Evolutionary conservation across 2,113 vertebrate genomes (phyloP).

Genomic region (Eulemur rufifrons): DNA sequence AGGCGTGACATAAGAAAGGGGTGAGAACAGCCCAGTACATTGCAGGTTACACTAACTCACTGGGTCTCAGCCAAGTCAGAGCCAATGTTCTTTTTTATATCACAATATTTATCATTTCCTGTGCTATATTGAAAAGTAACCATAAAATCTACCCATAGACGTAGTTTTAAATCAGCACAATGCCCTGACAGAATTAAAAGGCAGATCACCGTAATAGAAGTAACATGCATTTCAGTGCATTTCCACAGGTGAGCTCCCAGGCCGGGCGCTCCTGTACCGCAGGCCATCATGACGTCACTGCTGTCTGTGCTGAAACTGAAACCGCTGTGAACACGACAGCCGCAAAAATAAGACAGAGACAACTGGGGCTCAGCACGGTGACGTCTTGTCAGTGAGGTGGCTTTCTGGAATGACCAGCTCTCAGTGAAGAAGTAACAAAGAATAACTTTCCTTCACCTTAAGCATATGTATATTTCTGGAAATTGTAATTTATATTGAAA

Average conservation of each 20-base stretch:
- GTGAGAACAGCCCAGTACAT: rapidly evolving
- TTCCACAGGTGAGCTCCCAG: not conserved
- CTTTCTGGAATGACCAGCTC: not conserved
- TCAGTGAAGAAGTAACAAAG: not conserved
- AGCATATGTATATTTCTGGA: not conserved
- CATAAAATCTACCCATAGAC: not conserved
- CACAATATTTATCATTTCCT: not conserved
- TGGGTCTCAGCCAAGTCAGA: not conserved
- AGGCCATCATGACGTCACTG: not conserved
- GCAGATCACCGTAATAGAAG: not conserved
- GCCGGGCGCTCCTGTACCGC: rapidly evolving
- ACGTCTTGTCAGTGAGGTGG: not conserved
- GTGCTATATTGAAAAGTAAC: not conserved
- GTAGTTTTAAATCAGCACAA: not conserved
- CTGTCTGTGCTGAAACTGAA: rapidly evolving
- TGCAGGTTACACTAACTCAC: rapidly evolving
- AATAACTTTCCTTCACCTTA: not conserved
- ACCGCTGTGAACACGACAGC: rapidly evolving
- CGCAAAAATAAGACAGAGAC: too few species aligned
- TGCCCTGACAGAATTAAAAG: not conserved
- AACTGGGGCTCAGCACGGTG: too few species aligned
- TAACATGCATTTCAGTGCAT: rapidly evolving
- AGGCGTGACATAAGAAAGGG: rapidly evolving
- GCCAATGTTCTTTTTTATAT: not conserved
- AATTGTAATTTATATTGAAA: not conserved